Conservation (phyloP, 2,888 invertebrate species). For the Odontocerum albicorne region DNA sequence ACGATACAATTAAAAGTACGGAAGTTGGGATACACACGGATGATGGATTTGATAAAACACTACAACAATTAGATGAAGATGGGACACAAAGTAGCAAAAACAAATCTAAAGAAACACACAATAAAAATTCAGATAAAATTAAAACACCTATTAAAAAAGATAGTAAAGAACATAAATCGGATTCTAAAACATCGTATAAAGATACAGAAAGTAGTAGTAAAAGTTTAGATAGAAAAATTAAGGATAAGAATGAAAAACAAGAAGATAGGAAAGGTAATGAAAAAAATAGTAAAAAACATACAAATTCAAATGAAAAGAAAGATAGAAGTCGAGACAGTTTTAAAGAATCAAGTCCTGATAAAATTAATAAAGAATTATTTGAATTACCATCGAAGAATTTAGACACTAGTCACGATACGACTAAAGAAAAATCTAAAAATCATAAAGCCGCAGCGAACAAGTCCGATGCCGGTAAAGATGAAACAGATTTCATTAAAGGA, state of each 20-base stretch:
- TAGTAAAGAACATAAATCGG: constrained; percentile 7
- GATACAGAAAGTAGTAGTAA: neutral
- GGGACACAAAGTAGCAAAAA: constrained; percentile 21
- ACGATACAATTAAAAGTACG: constrained; percentile 23
- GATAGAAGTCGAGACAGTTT: neutral
- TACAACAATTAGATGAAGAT: constrained; percentile 43
- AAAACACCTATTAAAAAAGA: constrained; percentile 3
- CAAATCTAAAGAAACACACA: neutral
- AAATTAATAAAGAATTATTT: neutral
- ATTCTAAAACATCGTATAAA: constrained; percentile 10
- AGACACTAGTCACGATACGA: no score
- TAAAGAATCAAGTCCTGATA: neutral
- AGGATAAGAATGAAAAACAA: neutral
- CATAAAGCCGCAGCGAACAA: constrained; percentile 37
- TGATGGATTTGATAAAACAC: constrained; percentile 70
- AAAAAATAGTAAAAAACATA: neutral
- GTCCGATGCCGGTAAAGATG: neutral
- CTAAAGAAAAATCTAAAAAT: constrained; percentile 37
- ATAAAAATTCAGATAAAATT: neutral
- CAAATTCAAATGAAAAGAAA: neutral
- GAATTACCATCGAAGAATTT: constrained; percentile 12
- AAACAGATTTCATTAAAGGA: neutral
- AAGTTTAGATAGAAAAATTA: neutral
- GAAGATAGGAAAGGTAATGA: neutral
- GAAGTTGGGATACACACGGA: constrained; percentile 62